Base-by-base conservation (phyloP, 2,888 invertebrate species). In the Empis livida region DNA sequence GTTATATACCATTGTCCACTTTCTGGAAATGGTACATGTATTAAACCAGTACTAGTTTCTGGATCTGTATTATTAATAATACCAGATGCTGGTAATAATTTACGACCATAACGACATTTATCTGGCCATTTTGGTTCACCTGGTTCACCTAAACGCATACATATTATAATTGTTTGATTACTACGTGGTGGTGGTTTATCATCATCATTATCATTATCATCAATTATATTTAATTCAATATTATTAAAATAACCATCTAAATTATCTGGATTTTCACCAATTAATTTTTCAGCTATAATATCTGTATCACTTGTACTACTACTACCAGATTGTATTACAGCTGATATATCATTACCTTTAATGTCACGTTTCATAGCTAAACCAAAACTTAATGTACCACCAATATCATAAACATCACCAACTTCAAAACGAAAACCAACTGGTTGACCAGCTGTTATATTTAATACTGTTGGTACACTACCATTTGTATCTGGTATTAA, bases 1-100 rank as follows among this genome's bases (percentile, higher is more conserved):
- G 82, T 81, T 15, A 89, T 64, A 68, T 84, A 88, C 90, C 91
- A 93, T 35, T 71, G 70, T 0, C 92, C 92, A 30, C 82, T 78
- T 57, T 89, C 88, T 0, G 92, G 92, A 60, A 80, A 93, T 0
- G 92, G 92, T 27, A 86, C 76, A 51, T 80, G 75, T 14, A 79
- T 65, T 44, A 78, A 75, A 9, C 75, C 74, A 45, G 75, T 73
- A 44, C 81, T 76, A 40, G 81, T 77, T 32, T 75, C 74, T 0
- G 76, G 74, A 50, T 75, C 75, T 0, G 81, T 80, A 52, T 75
- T 78, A 57, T 83, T 84, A 11, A 82, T 63, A 15, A 80, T 73
- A 45, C 80, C 73, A 27, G 81, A 71, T 0, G 84, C 78, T 0
- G 73, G 71, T 43, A 70, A 70, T 11, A 72, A 58, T 35, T 64